Percentiles rank a stretch among this genome's conserved stretches.
These are phyloP conservation scores for Rana temporaria DNA, from an alignment of 2,113 vertebrate genomes.

Conservation along the genomic window DNA sequence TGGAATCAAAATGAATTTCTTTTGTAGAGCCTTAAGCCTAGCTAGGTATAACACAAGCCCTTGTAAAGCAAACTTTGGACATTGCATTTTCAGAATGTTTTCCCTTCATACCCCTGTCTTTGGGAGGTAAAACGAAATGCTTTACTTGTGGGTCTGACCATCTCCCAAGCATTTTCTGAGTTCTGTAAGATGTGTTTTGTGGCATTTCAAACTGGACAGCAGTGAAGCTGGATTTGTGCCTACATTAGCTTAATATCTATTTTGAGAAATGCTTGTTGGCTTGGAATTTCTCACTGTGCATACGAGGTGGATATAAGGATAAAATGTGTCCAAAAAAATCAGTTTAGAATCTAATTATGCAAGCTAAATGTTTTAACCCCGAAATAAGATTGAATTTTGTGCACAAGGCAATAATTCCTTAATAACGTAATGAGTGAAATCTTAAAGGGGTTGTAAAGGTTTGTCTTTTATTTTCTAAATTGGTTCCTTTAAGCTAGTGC, in stretches of 20 bases:
- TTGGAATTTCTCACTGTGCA: slow-evolving; percentile 28
- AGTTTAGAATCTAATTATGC: not conserved
- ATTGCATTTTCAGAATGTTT: not conserved
- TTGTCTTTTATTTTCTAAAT: too few relatives aligned
- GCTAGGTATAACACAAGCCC: not conserved
- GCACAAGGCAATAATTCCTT: too few relatives aligned
- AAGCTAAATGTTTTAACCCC: too few relatives aligned
- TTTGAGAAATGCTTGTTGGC: slow-evolving; percentile 25
- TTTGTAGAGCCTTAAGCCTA: not conserved
- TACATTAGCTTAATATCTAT: slow-evolving; percentile 37
- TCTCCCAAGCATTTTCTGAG: slow-evolving; percentile 17
- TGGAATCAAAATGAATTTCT: not conserved
- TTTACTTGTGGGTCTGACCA: slow-evolving; percentile 7
- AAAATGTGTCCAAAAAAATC: not conserved
- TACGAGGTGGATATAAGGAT: not conserved
- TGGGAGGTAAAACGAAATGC: slow-evolving; percentile 37
- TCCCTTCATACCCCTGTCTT: slow-evolving; percentile 7
- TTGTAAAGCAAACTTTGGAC: not conserved
- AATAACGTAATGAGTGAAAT: too few relatives aligned
- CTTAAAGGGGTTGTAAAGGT: too few relatives aligned
- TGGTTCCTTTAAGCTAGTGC: too few relatives aligned
- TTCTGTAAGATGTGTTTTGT: slow-evolving; percentile 12
- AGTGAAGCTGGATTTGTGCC: slow-evolving; percentile 17
- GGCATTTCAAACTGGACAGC: slow-evolving; percentile 32
- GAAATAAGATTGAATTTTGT: too few relatives aligned